Evolutionary conservation across 1,140 invertebrate species (phyloP), one percentile per base, ranked within the genome.

Genomic region (Leptoteleia sp.): DNA sequence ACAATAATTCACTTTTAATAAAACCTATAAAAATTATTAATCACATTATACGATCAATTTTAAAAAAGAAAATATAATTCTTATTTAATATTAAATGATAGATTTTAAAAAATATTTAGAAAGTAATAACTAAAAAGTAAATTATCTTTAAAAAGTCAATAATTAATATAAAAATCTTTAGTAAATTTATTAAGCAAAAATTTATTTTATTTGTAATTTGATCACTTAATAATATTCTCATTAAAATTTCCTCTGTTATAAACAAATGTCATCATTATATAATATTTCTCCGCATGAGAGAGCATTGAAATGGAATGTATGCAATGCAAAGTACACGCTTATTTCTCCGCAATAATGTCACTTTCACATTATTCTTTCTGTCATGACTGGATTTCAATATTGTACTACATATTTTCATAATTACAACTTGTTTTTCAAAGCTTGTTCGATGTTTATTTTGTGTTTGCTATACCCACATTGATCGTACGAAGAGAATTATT

Each of bases 371-470:
- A n/a, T 50, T 55, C 13, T 3, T 40, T 29, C 11, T 37, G 38
- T 43, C 37, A 16, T 42, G 16, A 31, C 22, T 52, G 37, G 3
- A 54, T 43, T 70, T 59, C 9, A 45, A 37, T 38, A 48, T 57
- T 47, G 16, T 50, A 50, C 42, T 68, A 48, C 19, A 31, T 29
- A 48, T 59, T 59, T 59, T 50, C 19, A 71, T 71, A 71, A 71
- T 61, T 71, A 71, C 67, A 71, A 71, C 37, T 52, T 71, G 52
- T 71, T 71, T 71, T 61, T 54, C 55, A 71, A 71, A 71, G 67
- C 47, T 62, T 59, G 22, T 59, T 47, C 15, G 13, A 38, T 22
- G 33, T 9, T 27, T 47, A 38, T 16, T 11, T 25, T 11, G 35
- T 19, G 19, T 40, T 35, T 9, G 6, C n/a, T 37, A 25, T 22